phyloP scores from a whole-genome alignment of 2,113 vertebrate genomes.

The Pholis gunnellus region DNA sequence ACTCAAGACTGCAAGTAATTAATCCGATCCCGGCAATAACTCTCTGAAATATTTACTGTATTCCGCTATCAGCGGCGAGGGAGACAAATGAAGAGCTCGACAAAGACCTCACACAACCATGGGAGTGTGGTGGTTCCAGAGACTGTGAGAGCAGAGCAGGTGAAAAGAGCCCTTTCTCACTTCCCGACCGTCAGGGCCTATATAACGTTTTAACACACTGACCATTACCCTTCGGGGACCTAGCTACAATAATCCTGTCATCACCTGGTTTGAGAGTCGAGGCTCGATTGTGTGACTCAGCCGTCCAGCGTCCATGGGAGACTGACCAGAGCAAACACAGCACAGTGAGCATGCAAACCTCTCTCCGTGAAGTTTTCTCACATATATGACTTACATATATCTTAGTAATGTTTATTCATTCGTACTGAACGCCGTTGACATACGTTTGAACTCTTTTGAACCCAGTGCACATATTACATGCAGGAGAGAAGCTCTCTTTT shows the following conservation, averaged over 20 bases:
- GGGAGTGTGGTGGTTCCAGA: constrained; percentile 31
- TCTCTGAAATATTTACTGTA: constrained; percentile 75
- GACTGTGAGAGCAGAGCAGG: constrained; percentile 50
- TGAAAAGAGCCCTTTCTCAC: constrained; percentile 61
- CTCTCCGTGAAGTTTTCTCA: not conserved
- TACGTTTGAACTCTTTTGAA: not conserved
- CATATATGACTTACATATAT: not conserved
- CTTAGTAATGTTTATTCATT: not conserved
- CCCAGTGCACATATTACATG: not conserved
- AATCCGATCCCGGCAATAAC: constrained; percentile 72
- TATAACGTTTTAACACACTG: constrained; percentile 64
- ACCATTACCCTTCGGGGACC: constrained; percentile 55
- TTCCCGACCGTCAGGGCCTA: constrained; percentile 37
- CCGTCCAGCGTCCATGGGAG: constrained; percentile 74
- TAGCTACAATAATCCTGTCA: constrained; percentile 72
- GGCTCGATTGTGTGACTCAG: constrained; percentile 50
- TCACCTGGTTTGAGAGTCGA: constrained; percentile 56
- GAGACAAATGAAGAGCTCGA: constrained; percentile 58
- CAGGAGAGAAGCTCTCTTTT: not conserved
- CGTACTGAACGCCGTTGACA: not conserved
- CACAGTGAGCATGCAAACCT: not conserved
- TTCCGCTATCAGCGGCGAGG: constrained; percentile 47
- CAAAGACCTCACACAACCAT: constrained; percentile 66
- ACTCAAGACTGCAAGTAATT: constrained; percentile 68
- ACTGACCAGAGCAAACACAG: constrained; percentile 76